phyloP scores from a whole-genome alignment of 2,113 vertebrate species.

The Pollachius pollachius region DNA sequence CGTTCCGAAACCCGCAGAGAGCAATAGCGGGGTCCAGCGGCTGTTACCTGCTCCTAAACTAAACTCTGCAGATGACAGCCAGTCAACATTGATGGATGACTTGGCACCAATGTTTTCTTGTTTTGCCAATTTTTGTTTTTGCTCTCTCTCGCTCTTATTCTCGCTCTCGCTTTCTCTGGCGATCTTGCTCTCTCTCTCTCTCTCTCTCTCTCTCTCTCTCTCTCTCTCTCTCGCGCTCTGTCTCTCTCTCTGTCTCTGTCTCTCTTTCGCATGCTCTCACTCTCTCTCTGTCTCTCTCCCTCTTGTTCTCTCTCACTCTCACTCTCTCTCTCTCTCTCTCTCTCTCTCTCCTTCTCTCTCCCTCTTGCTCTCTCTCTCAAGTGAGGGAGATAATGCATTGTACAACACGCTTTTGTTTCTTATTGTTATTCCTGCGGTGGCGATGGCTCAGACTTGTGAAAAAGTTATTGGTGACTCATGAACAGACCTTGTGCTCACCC shows the following conservation, averaged over 20 bases:
- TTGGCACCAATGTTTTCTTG: conserved; percentile 3
- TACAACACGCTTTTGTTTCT: not conserved
- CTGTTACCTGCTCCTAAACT: conserved; percentile 25
- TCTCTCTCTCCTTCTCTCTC: too few relatives aligned
- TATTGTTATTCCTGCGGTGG: conserved; percentile 20
- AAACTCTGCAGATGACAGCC: conserved; percentile 54
- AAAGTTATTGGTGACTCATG: not conserved
- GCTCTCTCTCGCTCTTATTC: not conserved
- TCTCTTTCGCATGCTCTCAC: too few relatives aligned
- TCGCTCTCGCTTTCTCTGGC: not conserved
- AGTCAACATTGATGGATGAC: conserved; percentile 50
- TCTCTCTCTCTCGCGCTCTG: too few relatives aligned
- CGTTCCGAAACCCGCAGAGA: conserved; percentile 30
- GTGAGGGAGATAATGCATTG: not conserved
- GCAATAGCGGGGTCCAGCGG: conserved; percentile 21
- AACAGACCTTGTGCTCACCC: not conserved
- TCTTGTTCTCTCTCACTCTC: not conserved
- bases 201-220: too few relatives aligned
- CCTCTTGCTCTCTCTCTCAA: too few relatives aligned
- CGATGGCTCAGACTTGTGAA: conserved; percentile 4
- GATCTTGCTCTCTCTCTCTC: too few relatives aligned
- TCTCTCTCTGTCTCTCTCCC: too few relatives aligned
- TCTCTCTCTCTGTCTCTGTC: not conserved
- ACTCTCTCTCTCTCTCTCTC: not conserved
- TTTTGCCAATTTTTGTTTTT: conserved; percentile 26